These are phyloP conservation scores for Drosophila orena DNA, from an alignment of 1,140 invertebrate genomes.

Conservation along the genomic window DNA sequence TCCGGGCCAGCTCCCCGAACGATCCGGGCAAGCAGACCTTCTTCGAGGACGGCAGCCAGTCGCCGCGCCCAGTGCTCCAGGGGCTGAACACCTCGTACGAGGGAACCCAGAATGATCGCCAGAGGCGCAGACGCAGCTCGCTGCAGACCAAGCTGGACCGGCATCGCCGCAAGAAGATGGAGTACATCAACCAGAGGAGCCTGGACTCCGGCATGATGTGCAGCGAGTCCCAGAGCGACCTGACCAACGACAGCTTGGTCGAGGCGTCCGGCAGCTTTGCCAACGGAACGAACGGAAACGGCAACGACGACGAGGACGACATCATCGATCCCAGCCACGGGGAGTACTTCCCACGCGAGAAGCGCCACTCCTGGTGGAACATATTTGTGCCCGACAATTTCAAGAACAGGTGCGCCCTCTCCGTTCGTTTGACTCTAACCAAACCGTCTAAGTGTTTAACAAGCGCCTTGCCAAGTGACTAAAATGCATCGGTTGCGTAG, in stretches of 20 bases:
- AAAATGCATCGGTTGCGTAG: slow-evolving; percentile 49
- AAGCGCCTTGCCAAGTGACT: slow-evolving; percentile 66
- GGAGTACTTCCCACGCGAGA: slow-evolving; percentile 87
- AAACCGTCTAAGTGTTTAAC: slow-evolving; percentile 66
- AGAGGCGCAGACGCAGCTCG: slow-evolving; percentile 88
- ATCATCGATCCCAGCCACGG: slow-evolving; percentile 74
- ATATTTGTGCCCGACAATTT: slow-evolving; percentile 91
- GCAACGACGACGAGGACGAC: slow-evolving; percentile 59
- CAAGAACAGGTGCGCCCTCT: slow-evolving; percentile 86
- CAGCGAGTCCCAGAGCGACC: slow-evolving; percentile 72
- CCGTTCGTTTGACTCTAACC: slow-evolving; percentile 55
- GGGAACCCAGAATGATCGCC: slow-evolving; percentile 64
- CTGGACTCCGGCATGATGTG: slow-evolving; percentile 59
- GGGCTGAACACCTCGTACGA: slow-evolving; percentile 71
- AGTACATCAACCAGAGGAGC: slow-evolving; percentile 84
- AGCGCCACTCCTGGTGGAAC: slow-evolving; percentile 94
- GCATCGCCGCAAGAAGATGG: slow-evolving; percentile 88
- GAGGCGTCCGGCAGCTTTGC: slow-evolving; percentile 37
- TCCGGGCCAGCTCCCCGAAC: slow-evolving; percentile 77
- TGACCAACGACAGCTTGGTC: slow-evolving; percentile 71
- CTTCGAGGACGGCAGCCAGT: slow-evolving; percentile 77
- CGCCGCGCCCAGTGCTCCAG: slow-evolving; percentile 58
- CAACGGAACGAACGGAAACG: slow-evolving; percentile 40
- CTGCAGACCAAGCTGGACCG: slow-evolving; percentile 90
- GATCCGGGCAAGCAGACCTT: slow-evolving; percentile 77